Conservation (phyloP, 2,888 invertebrate genomes). For the Lucinisca nassula region DNA sequence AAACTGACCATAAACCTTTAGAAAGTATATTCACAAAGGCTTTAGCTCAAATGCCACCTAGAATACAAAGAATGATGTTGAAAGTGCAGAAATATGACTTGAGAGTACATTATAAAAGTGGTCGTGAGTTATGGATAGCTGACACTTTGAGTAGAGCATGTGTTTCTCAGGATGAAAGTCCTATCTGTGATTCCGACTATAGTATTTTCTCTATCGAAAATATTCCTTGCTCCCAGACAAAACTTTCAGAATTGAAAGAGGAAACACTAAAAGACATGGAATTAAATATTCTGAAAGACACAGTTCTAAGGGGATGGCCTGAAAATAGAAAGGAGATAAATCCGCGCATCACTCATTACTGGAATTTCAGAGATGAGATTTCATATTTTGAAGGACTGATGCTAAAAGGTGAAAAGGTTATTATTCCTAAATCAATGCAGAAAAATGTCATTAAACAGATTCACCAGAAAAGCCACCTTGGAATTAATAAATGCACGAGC, state of each 20-base stretch:
- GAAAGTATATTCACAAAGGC: conserved; percentile 49
- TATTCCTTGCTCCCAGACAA: background rate
- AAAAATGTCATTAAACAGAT: background rate
- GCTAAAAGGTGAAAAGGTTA: background rate
- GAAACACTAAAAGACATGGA: background rate
- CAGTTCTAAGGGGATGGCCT: background rate
- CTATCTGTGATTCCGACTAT: background rate
- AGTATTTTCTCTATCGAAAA: background rate
- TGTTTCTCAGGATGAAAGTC: background rate
- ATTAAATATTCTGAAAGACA: background rate
- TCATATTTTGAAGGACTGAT: conserved; percentile 1
- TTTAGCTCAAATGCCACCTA: conserved; percentile 44
- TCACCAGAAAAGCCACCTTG: background rate
- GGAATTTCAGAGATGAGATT: background rate
- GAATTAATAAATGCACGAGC: background rate
- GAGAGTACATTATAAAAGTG: too few species aligned
- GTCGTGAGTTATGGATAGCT: conserved; percentile 51
- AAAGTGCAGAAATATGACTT: too few species aligned
- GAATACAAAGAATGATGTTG: conserved; percentile 73
- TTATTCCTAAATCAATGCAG: background rate
- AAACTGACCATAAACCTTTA: conserved; percentile 65
- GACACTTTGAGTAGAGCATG: conserved; percentile 63
- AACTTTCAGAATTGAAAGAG: background rate
- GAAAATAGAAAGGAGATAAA: background rate
- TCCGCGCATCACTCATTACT: background rate